Conservation (phyloP, 92 coral and sea anemone genomes). For the Ricordea florida region DNA sequence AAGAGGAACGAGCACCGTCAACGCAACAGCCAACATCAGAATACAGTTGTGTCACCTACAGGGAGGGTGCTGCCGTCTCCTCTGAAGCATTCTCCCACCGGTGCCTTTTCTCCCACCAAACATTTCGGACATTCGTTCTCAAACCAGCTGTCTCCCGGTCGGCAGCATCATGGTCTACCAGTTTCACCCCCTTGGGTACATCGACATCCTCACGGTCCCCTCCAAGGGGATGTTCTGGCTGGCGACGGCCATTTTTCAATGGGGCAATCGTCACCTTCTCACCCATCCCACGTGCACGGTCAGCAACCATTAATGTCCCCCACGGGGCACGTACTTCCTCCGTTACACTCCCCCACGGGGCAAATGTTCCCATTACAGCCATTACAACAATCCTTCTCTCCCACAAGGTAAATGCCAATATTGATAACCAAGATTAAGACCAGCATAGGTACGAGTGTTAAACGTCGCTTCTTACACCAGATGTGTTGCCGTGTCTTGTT, state of each 20-base stretch:
- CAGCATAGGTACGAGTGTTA: too few species aligned
- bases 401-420: not conserved
- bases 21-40: conserved; percentile 19
- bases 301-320: conserved; percentile 21
- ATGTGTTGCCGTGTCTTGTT: not conserved
- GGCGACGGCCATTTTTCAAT: not conserved
- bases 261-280: not conserved
- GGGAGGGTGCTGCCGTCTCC: conserved; percentile 48
- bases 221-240: not conserved
- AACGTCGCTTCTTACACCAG: not conserved
- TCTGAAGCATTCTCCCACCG: conserved; percentile 76
- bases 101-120: conserved; percentile 80
- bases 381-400: not conserved
- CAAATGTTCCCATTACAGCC: not conserved
- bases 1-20: conserved; percentile 37
- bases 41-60: conserved; percentile 17
- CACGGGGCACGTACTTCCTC: conserved; percentile 14
- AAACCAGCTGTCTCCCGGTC: conserved; percentile 11
- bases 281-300: conserved; percentile 25
- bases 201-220: conserved; percentile 21
- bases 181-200: conserved; percentile 12
- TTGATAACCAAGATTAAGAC: not conserved
- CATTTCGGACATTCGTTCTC: conserved; percentile 40
- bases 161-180: conserved; percentile 9
- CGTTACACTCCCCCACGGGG: conserved; percentile 43